Evolutionary conservation across 92 coral and sea anemone species (phyloP), one percentile per base, ranked within the genome.

Genomic region (Zoanthus sociatus): DNA sequence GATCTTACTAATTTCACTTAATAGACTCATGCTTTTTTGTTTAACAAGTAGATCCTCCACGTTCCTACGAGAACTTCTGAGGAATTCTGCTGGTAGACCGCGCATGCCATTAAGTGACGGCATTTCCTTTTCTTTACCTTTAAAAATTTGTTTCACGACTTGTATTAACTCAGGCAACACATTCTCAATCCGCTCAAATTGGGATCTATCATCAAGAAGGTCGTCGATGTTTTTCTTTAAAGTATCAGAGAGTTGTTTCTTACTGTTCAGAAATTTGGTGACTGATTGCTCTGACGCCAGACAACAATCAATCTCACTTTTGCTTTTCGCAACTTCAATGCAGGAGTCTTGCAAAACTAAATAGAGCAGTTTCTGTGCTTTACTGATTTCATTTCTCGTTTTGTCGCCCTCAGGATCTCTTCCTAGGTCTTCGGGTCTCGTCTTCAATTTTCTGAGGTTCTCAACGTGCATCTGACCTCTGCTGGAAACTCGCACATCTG

Each of bases 401-500:
- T 78, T 78, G 15, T 78, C 83, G 47, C 13, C 66, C 15, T 56
- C 83, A 16, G 83, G 83, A 78, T 78, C 83, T 55, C 83, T 78
- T 58, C 83, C 83, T 70, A 78, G 6, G 15, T 78, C 83, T 78
- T 78, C 83, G 9, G 83, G 16, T 58, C 55, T 44, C 5, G 55
- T 70, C 56, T 15, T 78, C 68, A 33, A 13, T 33, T 61, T 48
- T 21, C 83, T 78, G 13, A 78, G 71, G 30, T 78, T 78, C 20
- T 55, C 69, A 2, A 78, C 83, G 15, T 78, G 83, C 83, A 78
- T 78, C 26, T 78, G 50, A 9, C 83, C 83, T 78, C 83, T 78
- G 61, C 33, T 78, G 26, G 83, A 78, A 9, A 78, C 14, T 60
- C 15, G 70, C 7, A 56, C 83, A 54, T 46, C 83, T 78, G 71